A percentile compares a stretch with the other conserved stretches of the same genome.
These are phyloP conservation scores for Chironomus tentans DNA, from an alignment of 2,888 invertebrate genomes.

Conservation along the genomic window DNA sequence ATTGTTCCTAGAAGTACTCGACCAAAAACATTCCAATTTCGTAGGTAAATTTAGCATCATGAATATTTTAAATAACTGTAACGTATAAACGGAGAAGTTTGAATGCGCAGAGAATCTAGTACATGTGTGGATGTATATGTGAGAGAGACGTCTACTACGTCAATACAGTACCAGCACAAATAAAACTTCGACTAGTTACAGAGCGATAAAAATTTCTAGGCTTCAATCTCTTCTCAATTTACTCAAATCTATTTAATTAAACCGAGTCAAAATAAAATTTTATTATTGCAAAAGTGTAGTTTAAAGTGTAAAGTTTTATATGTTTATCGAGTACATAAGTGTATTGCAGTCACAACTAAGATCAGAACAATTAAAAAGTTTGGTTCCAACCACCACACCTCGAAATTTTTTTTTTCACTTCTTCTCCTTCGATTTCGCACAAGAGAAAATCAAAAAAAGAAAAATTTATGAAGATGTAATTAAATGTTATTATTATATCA, in stretches of 20 bases:
- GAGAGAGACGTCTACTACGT: neutral
- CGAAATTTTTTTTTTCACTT: slow-evolving; percentile 10
- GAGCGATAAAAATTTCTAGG: slow-evolving; percentile 9
- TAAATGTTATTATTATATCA: neutral
- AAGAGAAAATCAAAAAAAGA: neutral
- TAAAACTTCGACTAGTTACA: neutral
- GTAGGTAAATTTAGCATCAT: too few relatives aligned
- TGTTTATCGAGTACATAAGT: neutral
- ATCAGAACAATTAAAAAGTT: neutral
- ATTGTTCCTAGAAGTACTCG: too few relatives aligned
- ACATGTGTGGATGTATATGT: too few relatives aligned
- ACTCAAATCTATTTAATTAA: slow-evolving; percentile 3
- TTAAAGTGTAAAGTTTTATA: neutral
- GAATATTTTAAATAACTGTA: too few relatives aligned
- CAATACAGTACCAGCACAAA: neutral
- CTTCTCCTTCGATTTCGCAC: neutral
- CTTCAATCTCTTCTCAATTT: slow-evolving; percentile 1
- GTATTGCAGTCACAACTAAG: neutral
- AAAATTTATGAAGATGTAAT: slow-evolving; percentile 4
- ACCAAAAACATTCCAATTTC: too few relatives aligned
- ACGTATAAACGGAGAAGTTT: too few relatives aligned
- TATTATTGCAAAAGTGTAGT: neutral
- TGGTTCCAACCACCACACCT: slow-evolving; percentile 23
- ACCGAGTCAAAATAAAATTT: slow-evolving; percentile 1
- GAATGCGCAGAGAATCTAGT: too few relatives aligned